phyloP scores from a whole-genome alignment of 1,140 invertebrate species.

The Lepidurus apus region DNA sequence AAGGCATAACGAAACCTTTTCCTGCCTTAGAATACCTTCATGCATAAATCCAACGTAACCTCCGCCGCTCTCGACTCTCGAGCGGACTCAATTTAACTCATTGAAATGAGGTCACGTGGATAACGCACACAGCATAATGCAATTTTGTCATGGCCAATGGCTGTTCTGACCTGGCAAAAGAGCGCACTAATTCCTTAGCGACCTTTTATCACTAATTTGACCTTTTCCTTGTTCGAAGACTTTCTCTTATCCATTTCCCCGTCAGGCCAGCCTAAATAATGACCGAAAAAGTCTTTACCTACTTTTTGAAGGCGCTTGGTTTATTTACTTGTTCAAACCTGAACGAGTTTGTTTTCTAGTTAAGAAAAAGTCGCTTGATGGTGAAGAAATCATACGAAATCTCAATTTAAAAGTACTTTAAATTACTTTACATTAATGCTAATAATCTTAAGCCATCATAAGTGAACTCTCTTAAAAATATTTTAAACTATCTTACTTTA shows the following conservation, averaged over 20 bases:
- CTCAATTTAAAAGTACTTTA: too few relatives aligned
- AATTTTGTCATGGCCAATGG: background rate
- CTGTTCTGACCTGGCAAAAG: background rate
- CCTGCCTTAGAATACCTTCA: constrained; percentile 18
- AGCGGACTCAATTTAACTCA: background rate
- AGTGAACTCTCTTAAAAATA: too few relatives aligned
- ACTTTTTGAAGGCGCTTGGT: background rate
- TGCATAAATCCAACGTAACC: background rate
- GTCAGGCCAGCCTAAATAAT: background rate
- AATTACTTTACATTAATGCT: too few relatives aligned
- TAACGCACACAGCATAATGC: background rate
- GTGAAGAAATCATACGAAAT: too few relatives aligned
- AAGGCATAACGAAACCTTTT: background rate
- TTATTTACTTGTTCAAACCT: background rate
- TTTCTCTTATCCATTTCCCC: background rate
- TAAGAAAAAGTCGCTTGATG: too few relatives aligned
- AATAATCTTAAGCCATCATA: too few relatives aligned
- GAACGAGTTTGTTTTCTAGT: too few relatives aligned
- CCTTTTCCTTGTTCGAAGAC: background rate
- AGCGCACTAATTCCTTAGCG: background rate
- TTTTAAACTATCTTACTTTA: too few relatives aligned
- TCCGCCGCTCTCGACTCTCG: background rate
- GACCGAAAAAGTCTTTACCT: background rate
- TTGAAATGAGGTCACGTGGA: constrained; percentile 16
- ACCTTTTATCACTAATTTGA: background rate